These are phyloP conservation scores for Calliphora vomitoria DNA, from an alignment of 2,888 invertebrate species.

Conservation along the genomic window DNA sequence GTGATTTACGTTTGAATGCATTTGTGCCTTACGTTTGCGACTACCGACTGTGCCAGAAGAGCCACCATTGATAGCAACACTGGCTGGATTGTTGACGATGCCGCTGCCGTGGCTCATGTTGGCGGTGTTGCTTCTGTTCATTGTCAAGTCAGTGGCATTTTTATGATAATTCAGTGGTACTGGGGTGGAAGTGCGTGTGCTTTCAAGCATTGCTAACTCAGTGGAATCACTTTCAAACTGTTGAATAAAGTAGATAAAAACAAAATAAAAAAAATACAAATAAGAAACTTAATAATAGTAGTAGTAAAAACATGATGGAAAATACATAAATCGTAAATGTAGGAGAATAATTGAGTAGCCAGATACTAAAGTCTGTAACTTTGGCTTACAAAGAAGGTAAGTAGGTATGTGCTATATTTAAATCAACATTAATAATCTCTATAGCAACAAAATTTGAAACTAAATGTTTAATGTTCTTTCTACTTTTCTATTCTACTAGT, in stretches of 20 bases:
- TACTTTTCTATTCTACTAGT: too few relatives aligned
- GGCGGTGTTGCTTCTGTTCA: slow-evolving; percentile 52
- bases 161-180: slow-evolving; percentile 79
- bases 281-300: slow-evolving; percentile 24
- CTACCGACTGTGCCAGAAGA: slow-evolving; percentile 52
- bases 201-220: slow-evolving; percentile 77
- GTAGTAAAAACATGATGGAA: slow-evolving; percentile 27
- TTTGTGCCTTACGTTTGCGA: slow-evolving; percentile 70
- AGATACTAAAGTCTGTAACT: neutral
- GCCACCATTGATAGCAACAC: slow-evolving; percentile 27
- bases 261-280: slow-evolving; percentile 2
- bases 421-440: neutral
- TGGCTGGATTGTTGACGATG: slow-evolving; percentile 73
- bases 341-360: slow-evolving; percentile 10
- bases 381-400: neutral
- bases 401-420: too few relatives aligned
- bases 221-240: slow-evolving; percentile 80
- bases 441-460: too few relatives aligned
- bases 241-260: slow-evolving; percentile 52
- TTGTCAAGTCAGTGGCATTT: slow-evolving; percentile 76
- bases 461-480: too few relatives aligned
- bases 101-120: slow-evolving; percentile 72
- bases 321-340: neutral
- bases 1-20: slow-evolving; percentile 65
- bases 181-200: slow-evolving; percentile 78